Evolutionary conservation across 1,140 invertebrate genomes (phyloP), one percentile per base, ranked within the genome.

Genomic region (Reticulitermes speratus): DNA sequence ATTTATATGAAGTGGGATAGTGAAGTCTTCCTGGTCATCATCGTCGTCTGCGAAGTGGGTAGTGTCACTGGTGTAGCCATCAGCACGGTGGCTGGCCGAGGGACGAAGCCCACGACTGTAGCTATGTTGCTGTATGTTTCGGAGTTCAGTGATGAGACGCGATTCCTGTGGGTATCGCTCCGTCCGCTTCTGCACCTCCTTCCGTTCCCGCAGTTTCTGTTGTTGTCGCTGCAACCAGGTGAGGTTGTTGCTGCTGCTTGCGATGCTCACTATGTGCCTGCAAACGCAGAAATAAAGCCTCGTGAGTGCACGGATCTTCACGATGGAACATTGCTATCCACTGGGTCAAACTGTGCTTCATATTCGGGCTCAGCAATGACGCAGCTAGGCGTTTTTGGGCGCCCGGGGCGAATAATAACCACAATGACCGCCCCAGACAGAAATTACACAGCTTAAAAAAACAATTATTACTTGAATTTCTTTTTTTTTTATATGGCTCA

Each of bases 151-250:
- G 86, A 95, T 91, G 85, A 95, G 91, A 32, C 93, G 91, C 83
- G 92, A 92, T 90, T 96, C 95, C 87, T 94, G 93, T 87, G 95
- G 95, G 87, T 95, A 93, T 88, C 95, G 92, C 91, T 95, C 95
- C 82, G 94, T 93, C 87, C 94, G 92, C 86, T 94, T 91, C 87
- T 94, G 93, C 65, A 94, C 90, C 90, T 95, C 93, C 91, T 94
- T 91, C 90, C 94, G 90, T 90, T 95, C 93, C 89, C 94, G 92
- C 3, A 97, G 91, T 89, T 96, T 96, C 89, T 95, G 92, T 89
- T 97, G 96, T 89, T 97, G 96, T 87, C 95, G 93, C 89, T 96
- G 95, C 85, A 96, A 90, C 95, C 95, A 96, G 32, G 95, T 95
- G 84, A 95, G 89, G 30, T 30, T 75, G n/a, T 75, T 75, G 65